phyloP scores from a whole-genome alignment of 2,113 vertebrate species.

The Tachysurus vachellii region DNA sequence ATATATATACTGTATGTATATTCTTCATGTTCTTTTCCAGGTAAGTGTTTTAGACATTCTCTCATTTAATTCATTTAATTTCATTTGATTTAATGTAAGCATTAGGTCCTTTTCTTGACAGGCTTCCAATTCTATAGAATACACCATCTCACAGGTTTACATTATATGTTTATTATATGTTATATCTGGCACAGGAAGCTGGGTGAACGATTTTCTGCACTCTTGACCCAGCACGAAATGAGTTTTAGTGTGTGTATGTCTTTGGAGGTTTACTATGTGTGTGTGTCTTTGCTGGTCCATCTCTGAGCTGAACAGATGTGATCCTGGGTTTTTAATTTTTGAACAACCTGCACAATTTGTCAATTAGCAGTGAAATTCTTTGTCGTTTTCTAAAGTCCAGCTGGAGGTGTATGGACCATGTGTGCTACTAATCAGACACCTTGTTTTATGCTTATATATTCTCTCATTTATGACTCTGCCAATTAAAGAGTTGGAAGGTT shows the following conservation, averaged over 20 bases:
- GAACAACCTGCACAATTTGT: slow-evolving; percentile 39
- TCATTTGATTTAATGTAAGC: not conserved
- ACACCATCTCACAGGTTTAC: not conserved
- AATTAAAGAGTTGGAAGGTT: not conserved
- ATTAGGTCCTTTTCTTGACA: not conserved
- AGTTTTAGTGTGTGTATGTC: not conserved
- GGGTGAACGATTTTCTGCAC: slow-evolving; percentile 8
- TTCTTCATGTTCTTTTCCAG: not conserved
- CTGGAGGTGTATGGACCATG: slow-evolving; percentile 43
- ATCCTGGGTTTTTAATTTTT: slow-evolving; percentile 48
- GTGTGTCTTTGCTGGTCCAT: slow-evolving; percentile 1
- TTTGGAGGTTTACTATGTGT: not conserved
- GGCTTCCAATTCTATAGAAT: not conserved
- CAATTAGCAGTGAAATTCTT: not conserved
- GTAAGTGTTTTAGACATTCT: not conserved
- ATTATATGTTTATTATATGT: slow-evolving; percentile 11
- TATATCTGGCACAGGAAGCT: slow-evolving; percentile 24
- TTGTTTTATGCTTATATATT: not conserved
- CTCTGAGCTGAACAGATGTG: slow-evolving; percentile 41
- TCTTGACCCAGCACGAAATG: not conserved
- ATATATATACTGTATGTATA: not conserved
- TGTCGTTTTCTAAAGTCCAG: slow-evolving; percentile 20
- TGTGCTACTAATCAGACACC: slow-evolving; percentile 33
- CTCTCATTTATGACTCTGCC: not conserved
- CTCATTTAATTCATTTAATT: too few relatives aligned